Evolutionary conservation across 2,113 vertebrate genomes (phyloP), one percentile per base, ranked within the genome.

Genomic region (Peromyscus polionotus): DNA sequence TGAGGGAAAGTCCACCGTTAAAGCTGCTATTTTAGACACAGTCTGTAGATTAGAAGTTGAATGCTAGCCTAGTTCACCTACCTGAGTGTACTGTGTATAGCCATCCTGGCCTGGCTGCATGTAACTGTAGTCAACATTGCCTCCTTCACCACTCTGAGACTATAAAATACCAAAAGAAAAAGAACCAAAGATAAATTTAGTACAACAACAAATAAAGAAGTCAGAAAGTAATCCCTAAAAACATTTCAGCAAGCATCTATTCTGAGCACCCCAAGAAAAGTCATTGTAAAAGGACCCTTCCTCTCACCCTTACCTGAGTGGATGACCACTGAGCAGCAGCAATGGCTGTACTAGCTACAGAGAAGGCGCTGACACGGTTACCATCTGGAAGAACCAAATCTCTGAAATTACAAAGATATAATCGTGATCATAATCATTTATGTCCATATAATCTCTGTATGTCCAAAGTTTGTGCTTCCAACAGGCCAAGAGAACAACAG

Each of bases 251-350:
- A 0, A 89, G 48, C 45, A 68, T 33, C 81, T 39, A 68, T 91
- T 93, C 12, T 72, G 7, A 88, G 9, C 39, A 95, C 84, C 4
- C 48, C n/a, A 39, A 2, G 0, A 73, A 42, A 70, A 87, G 42
- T 48, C 57, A 63, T 12, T 26, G 31, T 45, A 88, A 70, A 96
- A 72, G 31, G 85, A 73, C 5, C 75, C 77, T 73, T 51, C 39
- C 80, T 28, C 36, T 83, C 8, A 26, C 14, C 31, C 96, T 20
- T 98, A 99, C 99, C 99, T 99, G 99, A 95, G 99, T 99, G 57
- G 99, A 99, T 0, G 99, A 99, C 99, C 99, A 99, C 98, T 99
- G 99, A 95, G 99, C 99, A 77, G 99, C 99, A 97, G 99, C 99
- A 87, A 99, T 99, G 80, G 99, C 99, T 88, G 99, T 99, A 96